Conservation (phyloP, 1,140 invertebrate genomes). For the Hylaeus anthracinus region DNA sequence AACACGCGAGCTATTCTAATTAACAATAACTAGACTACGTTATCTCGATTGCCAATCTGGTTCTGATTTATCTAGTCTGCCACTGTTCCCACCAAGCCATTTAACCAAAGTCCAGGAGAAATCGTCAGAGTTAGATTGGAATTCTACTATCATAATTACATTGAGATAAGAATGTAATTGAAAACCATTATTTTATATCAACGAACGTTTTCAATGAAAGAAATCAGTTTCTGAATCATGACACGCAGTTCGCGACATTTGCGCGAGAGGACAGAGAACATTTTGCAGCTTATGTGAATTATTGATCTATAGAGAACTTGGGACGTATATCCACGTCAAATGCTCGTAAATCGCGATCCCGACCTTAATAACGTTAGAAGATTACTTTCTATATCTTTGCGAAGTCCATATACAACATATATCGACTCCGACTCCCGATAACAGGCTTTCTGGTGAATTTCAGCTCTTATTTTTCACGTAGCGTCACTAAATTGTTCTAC, state of each 20-base stretch:
- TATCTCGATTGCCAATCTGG: too few species aligned
- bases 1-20: too few species aligned
- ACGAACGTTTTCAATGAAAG: neutral
- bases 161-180: too few species aligned
- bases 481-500: conserved; percentile 6
- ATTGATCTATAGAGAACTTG: conserved; percentile 29
- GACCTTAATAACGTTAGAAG: conserved; percentile 26
- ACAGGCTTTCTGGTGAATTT: neutral
- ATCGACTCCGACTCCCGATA: neutral
- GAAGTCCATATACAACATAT: neutral
- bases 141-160: too few species aligned
- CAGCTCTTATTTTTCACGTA: neutral
- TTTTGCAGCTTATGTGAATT: conserved; percentile 1
- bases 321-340: conserved; percentile 17
- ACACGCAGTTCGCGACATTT: neutral
- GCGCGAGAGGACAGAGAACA: neutral
- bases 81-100: too few species aligned
- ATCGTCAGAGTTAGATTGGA: too few species aligned
- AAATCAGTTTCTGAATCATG: neutral
- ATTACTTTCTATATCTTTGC: conserved; percentile 35
- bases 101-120: too few species aligned
- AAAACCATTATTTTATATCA: too few species aligned
- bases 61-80: too few species aligned
- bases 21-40: too few species aligned
- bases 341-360: conserved; percentile 9